phyloP scores from a whole-genome alignment of 1,140 invertebrate species.

The Tenebrio molitor region DNA sequence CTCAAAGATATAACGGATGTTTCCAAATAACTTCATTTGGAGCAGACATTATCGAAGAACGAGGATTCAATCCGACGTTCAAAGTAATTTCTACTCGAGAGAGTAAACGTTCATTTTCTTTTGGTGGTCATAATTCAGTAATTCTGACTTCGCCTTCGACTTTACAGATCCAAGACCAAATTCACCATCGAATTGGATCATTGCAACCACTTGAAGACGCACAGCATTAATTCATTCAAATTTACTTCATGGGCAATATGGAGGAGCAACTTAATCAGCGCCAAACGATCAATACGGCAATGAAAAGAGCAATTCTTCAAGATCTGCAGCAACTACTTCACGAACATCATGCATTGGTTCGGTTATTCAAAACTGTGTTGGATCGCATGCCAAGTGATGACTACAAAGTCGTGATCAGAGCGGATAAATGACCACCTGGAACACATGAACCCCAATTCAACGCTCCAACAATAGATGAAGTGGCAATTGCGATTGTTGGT shows the following conservation, averaged over 20 bases:
- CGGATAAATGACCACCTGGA: slow-evolving; percentile 61
- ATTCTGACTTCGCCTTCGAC: background rate
- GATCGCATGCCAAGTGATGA: slow-evolving; percentile 64
- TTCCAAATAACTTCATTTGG: slow-evolving; percentile 66
- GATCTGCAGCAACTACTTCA: slow-evolving; percentile 61
- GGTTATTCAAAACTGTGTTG: slow-evolving; percentile 65
- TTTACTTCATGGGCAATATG: slow-evolving; percentile 65
- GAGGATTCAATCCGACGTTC: slow-evolving; percentile 59
- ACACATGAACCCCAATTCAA: slow-evolving; percentile 60
- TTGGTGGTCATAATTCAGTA: slow-evolving; percentile 37
- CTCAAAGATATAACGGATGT: slow-evolving; percentile 59
- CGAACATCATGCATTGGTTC: slow-evolving; percentile 64
- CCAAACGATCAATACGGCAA: slow-evolving; percentile 58
- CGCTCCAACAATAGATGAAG: slow-evolving; percentile 67
- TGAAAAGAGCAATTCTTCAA: slow-evolving; percentile 58
- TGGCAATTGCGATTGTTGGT: no score
- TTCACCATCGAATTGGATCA: slow-evolving; percentile 3
- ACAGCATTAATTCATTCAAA: slow-evolving; percentile 47
- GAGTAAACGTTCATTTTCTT: no score
- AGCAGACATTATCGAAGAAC: slow-evolving; percentile 50
- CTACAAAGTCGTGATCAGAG: slow-evolving; percentile 63
- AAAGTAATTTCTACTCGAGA: no score
- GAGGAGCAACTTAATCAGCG: slow-evolving; percentile 65
- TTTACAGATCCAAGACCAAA: background rate
- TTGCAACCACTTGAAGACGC: slow-evolving; percentile 56